A percentile compares a stretch with the other conserved stretches of the same genome.
phyloP scores from a whole-genome alignment of 2,888 invertebrate species.

The Schizotus pectinicornis region DNA sequence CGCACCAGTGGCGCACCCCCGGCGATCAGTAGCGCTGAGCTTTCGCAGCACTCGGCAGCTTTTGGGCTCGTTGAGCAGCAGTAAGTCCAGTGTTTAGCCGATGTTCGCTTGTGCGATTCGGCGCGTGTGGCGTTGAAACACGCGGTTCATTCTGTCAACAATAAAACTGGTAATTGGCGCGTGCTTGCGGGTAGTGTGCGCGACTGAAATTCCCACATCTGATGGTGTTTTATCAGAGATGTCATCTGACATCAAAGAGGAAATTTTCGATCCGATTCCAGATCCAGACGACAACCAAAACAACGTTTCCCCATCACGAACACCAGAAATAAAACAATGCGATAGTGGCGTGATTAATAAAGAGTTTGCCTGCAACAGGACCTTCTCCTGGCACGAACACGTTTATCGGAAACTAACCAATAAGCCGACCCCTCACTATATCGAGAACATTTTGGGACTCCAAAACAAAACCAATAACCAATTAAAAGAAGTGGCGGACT shows the following conservation, averaged over 20 bases:
- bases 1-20: slow-evolving; percentile 45
- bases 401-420: slow-evolving; percentile 84
- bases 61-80: slow-evolving; percentile 15
- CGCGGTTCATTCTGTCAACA: slow-evolving; percentile 30
- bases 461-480: slow-evolving; percentile 33
- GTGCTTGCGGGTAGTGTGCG: slow-evolving; percentile 9
- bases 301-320: not conserved
- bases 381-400: slow-evolving; percentile 83
- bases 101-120: slow-evolving; percentile 28
- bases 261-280: slow-evolving; percentile 6
- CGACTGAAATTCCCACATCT: slow-evolving; percentile 8
- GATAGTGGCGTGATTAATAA: slow-evolving; percentile 18
- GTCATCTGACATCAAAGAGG: slow-evolving; percentile 31
- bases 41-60: slow-evolving; percentile 31
- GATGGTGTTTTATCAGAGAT: slow-evolving; percentile 30
- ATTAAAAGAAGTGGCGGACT: slow-evolving; percentile 23
- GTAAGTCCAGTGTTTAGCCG: not conserved
- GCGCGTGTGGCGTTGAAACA: slow-evolving; percentile 29
- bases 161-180: slow-evolving; percentile 23
- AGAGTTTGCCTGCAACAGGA: slow-evolving; percentile 28
- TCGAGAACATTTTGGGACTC: slow-evolving; percentile 83
- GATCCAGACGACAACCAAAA: slow-evolving; percentile 2
- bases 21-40: slow-evolving; percentile 44
- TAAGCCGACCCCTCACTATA: slow-evolving; percentile 84
- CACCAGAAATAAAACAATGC: not conserved